phyloP scores from a whole-genome alignment of 2,888 invertebrate species.

The Hypomecis punctinalis region DNA sequence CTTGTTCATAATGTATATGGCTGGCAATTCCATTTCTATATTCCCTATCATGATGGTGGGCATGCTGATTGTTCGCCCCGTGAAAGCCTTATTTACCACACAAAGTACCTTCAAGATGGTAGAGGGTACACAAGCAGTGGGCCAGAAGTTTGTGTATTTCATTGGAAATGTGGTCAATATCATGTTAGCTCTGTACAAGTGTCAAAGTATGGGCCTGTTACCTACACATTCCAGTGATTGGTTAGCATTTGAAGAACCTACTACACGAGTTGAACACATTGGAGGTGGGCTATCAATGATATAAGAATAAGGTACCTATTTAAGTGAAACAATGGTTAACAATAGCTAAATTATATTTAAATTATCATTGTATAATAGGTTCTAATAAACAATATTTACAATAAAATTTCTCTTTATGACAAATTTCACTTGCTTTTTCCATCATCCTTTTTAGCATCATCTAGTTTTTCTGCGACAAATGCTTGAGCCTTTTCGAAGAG shows the following conservation, averaged over 20 bases:
- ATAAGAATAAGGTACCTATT: constrained; percentile 56
- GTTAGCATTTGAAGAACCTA: constrained; percentile 98
- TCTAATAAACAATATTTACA: constrained; percentile 72
- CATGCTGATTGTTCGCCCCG: constrained; percentile 98
- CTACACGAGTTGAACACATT: constrained; percentile 92
- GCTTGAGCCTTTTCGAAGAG: constrained; percentile 89
- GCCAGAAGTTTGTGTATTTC: constrained; percentile 97
- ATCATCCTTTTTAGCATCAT: constrained; percentile 51
- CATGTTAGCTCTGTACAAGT: constrained; percentile 96
- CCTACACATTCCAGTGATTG: constrained; percentile 99
- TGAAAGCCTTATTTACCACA: constrained; percentile 97
- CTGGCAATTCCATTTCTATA: constrained; percentile 99
- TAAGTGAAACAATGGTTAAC: constrained; percentile 47
- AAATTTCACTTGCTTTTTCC: constrained; percentile 45
- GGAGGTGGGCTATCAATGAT: constrained; percentile 90
- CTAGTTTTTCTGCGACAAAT: constrained; percentile 87
- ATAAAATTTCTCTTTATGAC: constrained; percentile 50
- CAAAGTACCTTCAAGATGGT: constrained; percentile 97
- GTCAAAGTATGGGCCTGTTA: constrained; percentile 98
- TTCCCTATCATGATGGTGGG: constrained; percentile 99
- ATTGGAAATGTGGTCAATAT: constrained; percentile 97
- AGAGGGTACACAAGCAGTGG: constrained; percentile 94
- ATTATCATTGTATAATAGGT: constrained; percentile 58
- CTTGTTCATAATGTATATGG: constrained; percentile 99
- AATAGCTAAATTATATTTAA: constrained; percentile 49